These are phyloP conservation scores for Rhinichthys klamathensis DNA, from an alignment of 2,113 vertebrate species.

Conservation along the genomic window DNA sequence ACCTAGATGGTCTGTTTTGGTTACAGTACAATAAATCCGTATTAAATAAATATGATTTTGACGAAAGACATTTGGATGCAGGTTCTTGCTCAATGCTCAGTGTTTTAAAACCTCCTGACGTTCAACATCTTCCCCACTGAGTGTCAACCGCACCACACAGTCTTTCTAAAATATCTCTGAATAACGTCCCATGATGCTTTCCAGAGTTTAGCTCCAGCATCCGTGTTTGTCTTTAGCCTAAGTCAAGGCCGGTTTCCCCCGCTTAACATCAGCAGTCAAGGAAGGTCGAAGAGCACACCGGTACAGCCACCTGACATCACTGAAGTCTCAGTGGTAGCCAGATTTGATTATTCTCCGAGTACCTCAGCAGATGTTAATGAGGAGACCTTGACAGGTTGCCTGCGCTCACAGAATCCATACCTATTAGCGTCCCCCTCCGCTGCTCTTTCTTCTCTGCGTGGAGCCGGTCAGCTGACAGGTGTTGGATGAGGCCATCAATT, in stretches of 20 bases:
- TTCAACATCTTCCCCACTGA: neutral
- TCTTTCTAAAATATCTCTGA: neutral
- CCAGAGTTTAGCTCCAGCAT: neutral
- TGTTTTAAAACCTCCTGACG: neutral
- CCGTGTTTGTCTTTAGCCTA: neutral
- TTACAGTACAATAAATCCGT: neutral
- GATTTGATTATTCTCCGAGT: neutral
- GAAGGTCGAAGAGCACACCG: neutral
- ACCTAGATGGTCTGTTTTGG: neutral
- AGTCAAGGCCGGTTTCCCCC: neutral
- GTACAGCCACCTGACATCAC: neutral
- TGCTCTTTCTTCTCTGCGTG: neutral
- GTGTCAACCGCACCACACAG: neutral
- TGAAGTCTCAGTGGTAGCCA: neutral
- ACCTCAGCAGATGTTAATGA: neutral
- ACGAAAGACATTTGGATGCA: neutral
- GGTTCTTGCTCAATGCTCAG: neutral
- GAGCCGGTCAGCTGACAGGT: constrained; percentile 37
- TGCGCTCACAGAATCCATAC: neutral
- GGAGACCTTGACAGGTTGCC: neutral
- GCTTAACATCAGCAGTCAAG: neutral
- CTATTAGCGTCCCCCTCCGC: neutral
- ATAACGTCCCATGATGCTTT: neutral
- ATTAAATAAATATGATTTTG: neutral
- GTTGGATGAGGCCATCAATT: constrained; percentile 41